phyloP scores from a whole-genome alignment of 2,113 vertebrate genomes.

The Machaerirhynchus nigripectus region DNA sequence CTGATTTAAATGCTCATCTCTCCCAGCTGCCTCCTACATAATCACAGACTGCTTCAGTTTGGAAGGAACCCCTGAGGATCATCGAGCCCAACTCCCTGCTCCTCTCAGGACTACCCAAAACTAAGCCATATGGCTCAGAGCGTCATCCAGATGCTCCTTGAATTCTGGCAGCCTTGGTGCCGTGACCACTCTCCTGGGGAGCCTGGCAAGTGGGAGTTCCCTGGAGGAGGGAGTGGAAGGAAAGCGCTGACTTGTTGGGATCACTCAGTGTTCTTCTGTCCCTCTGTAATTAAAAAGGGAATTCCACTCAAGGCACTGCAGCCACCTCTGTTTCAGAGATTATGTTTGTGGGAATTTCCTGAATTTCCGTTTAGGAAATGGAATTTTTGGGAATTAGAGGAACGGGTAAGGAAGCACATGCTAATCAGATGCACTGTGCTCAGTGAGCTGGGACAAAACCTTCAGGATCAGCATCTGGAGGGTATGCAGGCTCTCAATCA shows the following conservation, averaged over 20 bases:
- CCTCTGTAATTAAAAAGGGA: not conserved
- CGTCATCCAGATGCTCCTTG: not conserved
- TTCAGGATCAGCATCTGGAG: not conserved
- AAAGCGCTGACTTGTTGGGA: not conserved
- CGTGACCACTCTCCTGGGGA: not conserved
- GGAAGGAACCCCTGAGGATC: no score
- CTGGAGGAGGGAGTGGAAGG: not conserved
- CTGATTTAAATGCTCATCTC: not conserved
- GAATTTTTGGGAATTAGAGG: not conserved
- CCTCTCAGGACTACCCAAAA: not conserved
- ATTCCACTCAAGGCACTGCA: not conserved
- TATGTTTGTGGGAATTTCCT: fast-evolving
- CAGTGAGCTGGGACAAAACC: not conserved
- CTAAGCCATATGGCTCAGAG: not conserved
- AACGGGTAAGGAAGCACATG: fast-evolving
- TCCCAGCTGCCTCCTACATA: not conserved
- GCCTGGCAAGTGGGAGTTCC: not conserved
- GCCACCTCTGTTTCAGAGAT: not conserved
- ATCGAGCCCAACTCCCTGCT: not conserved
- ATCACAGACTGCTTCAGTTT: not conserved
- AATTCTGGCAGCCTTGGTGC: not conserved
- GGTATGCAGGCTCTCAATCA: not conserved
- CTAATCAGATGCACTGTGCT: not conserved
- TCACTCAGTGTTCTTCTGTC: not conserved
- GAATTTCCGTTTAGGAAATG: not conserved